Evolutionary conservation across 2,113 vertebrate species (phyloP).

Genomic region (Leptosomus discolor): DNA sequence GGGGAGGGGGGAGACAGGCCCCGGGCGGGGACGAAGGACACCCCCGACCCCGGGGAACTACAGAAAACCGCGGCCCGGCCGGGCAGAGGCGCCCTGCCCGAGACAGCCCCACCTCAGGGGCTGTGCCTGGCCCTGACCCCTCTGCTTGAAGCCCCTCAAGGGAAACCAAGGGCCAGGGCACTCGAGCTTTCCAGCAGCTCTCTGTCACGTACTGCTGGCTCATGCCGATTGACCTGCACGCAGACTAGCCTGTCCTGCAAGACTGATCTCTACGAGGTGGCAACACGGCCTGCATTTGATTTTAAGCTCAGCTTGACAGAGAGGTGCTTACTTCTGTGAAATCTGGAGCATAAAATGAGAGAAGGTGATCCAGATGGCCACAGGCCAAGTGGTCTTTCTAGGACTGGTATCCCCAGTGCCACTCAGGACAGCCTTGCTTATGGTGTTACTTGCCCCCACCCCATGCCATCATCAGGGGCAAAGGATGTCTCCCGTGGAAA

Average conservation of each 20-base stretch:
- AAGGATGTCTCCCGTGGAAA: neutral
- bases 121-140: fast-evolving
- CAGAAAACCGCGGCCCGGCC: fast-evolving
- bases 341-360: fast-evolving
- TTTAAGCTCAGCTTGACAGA: neutral
- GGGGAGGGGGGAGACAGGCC: too few relatives aligned
- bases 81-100: neutral
- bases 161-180: neutral
- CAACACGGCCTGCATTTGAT: neutral
- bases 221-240: fast-evolving
- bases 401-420: neutral
- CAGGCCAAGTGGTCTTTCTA: neutral
- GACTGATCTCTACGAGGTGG: neutral
- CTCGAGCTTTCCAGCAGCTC: neutral
- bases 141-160: neutral
- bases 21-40: too few relatives aligned
- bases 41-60: too few relatives aligned
- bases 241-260: too few relatives aligned
- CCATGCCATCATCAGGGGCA: neutral
- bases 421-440: neutral
- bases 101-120: too few relatives aligned
- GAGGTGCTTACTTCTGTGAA: neutral
- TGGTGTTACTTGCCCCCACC: neutral
- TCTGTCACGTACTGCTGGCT: fast-evolving
- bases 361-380: neutral